Evolutionary conservation across 2,888 invertebrate species (phyloP), one percentile per base, ranked within the genome.

Genomic region (Perithous albicinctus): DNA sequence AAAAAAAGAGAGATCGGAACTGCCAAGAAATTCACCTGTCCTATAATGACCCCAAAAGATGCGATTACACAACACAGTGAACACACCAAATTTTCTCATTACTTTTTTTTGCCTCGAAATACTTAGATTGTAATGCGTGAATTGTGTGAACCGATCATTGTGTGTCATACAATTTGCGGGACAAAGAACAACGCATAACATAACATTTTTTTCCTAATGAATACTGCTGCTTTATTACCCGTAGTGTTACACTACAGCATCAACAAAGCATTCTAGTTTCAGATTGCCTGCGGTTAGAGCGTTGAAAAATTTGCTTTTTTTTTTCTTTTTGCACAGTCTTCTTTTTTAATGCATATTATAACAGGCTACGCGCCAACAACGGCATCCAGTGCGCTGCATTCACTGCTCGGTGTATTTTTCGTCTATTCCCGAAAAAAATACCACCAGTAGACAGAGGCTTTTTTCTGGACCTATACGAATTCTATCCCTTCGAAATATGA

Each of bases 301-400:
- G 10, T 54, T 8, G 63, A 73, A 69, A 61, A 46, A 29, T 73
- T 8, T 29, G 23, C 46, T 8, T 12, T 32, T 63, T 43, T 15
- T n/a, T 51, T 56, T 46, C 26, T 76, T 56, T 76, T 56, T 63
- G 64, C 18, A 46, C 41, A 10, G 35, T 15, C 32, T 73, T 80
- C 84, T 85, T 82, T 85, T 85, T 84, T 85, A 86, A 88, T 88
- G 87, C 86, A 89, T 89, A 89, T 89, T 87, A 88, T 86, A 86
- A 82, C 80, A 85, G 86, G 80, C 82, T 63, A 67, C 72, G 38
- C 78, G 80, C 64, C 46, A 73, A 48, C 78, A 82, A 72, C 54
- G 38, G 56, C 26, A 51, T 83, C 61, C 81, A 59, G 54, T 84
- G 35, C 12, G 23, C 10, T n/a, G n/a, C n/a, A 61, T 43, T 18